Conservation (phyloP, 2,888 invertebrate genomes). For the Eurytoma californica region DNA sequence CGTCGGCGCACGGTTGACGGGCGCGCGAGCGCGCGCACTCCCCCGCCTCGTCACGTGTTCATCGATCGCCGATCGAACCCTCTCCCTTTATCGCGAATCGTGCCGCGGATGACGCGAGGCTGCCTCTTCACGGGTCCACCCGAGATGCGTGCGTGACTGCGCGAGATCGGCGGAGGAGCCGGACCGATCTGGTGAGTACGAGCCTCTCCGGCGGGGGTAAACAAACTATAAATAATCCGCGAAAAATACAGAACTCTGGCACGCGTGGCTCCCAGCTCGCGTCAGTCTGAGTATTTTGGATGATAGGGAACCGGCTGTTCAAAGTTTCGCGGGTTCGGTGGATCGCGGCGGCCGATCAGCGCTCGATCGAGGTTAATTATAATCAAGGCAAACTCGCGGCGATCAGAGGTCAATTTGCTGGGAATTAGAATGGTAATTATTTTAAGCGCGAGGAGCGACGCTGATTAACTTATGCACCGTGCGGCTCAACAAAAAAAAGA, state of each 20-base stretch:
- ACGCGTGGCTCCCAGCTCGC: not conserved
- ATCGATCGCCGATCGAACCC: not conserved
- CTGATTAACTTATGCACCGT: not conserved
- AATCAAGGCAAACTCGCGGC: slow-evolving; percentile 20
- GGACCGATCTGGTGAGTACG: slow-evolving; percentile 27
- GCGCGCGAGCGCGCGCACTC: not conserved
- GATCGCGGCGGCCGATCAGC: not conserved
- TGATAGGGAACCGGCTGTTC: not conserved
- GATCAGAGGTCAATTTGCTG: slow-evolving; percentile 16
- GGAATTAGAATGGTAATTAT: slow-evolving; percentile 26
- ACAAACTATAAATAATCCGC: slow-evolving; percentile 48
- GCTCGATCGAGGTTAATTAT: slow-evolving; percentile 29
- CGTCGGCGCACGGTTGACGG: slow-evolving; percentile 44
- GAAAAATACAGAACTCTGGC: slow-evolving; percentile 3
- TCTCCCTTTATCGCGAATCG: not conserved
- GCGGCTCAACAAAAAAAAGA: not conserved
- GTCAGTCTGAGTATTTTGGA: not conserved
- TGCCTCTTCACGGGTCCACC: not conserved
- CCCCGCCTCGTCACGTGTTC: not conserved
- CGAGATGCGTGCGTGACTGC: not conserved
- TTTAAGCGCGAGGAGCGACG: not conserved
- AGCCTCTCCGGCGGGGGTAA: slow-evolving; percentile 13
- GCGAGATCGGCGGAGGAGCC: not conserved
- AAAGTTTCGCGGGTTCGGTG: not conserved
- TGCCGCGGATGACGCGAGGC: not conserved